Conservation (phyloP, 2,888 invertebrate genomes). For the Drosophila mayaguana region DNA sequence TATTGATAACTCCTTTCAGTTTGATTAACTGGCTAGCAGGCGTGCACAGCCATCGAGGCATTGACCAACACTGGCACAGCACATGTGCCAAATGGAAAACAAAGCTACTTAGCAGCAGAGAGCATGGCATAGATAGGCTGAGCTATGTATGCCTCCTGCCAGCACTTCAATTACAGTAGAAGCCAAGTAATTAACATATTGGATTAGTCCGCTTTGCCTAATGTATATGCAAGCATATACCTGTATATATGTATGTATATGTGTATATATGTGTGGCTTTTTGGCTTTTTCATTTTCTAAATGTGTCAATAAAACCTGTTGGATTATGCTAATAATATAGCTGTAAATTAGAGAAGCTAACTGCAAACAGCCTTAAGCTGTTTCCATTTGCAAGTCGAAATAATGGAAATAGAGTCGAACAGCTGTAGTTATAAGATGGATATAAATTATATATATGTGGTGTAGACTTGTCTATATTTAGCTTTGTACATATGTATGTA, state of each 20-base stretch:
- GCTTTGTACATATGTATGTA: neutral
- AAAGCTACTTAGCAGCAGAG: neutral
- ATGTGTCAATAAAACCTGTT: constrained; percentile 12
- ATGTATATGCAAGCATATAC: neutral
- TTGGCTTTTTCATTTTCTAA: constrained; percentile 9
- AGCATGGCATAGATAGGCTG: neutral
- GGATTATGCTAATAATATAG: constrained; percentile 5
- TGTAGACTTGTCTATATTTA: neutral
- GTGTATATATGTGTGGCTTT: neutral
- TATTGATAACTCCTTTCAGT: constrained; percentile 47
- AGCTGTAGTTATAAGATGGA: neutral
- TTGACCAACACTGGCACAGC: constrained; percentile 22
- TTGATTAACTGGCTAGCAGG: constrained; percentile 37
- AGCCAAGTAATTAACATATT: constrained; percentile 3
- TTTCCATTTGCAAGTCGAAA: neutral
- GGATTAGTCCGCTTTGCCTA: neutral
- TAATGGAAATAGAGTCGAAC: no score
- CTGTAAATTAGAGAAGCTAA: neutral
- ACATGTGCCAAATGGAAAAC: neutral
- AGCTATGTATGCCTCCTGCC: neutral
- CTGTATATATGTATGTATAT: neutral
- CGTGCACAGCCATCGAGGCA: neutral
- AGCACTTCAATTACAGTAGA: constrained; percentile 3
- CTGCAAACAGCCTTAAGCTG: neutral
- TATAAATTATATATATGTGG: neutral